Conservation (phyloP, 2,888 invertebrate genomes). For the Hydroisotoma schaefferi region DNA sequence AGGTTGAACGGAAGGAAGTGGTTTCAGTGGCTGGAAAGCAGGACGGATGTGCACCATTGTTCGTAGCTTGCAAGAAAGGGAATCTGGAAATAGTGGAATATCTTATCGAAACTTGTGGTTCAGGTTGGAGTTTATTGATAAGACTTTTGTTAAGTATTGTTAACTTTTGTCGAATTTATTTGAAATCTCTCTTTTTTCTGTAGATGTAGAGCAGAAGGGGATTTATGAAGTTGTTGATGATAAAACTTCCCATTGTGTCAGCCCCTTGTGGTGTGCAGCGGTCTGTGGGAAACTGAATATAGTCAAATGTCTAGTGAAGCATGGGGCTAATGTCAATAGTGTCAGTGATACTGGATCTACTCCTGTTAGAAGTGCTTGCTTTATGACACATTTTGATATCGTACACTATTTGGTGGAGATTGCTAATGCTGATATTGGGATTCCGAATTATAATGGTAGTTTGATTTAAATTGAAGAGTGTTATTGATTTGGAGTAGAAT, state of each 20-base stretch:
- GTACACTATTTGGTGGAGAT: constrained; percentile 68
- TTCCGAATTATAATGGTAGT: constrained; percentile 73
- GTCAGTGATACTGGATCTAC: constrained; percentile 59
- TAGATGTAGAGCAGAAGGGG: constrained; percentile 75
- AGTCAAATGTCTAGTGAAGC: constrained; percentile 70
- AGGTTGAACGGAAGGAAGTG: constrained; percentile 63
- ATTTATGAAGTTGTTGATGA: constrained; percentile 81
- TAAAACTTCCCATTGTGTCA: constrained; percentile 61
- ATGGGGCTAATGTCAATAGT: constrained; percentile 65
- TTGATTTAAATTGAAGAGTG: neutral
- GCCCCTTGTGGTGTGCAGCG: constrained; percentile 88
- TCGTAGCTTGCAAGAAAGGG: constrained; percentile 73
- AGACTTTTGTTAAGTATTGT: too few species aligned
- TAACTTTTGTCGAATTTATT: neutral
- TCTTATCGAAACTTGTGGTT: constrained; percentile 73
- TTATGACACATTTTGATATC: constrained; percentile 81
- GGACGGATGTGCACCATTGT: constrained; percentile 77
- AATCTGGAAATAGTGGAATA: constrained; percentile 81
- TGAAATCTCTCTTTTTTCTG: neutral
- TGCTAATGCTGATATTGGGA: constrained; percentile 76
- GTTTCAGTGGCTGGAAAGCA: constrained; percentile 61
- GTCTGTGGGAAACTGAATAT: constrained; percentile 76
- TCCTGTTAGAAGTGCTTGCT: constrained; percentile 86
- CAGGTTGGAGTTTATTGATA: too few species aligned
- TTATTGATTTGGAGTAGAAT: neutral